phyloP scores from a whole-genome alignment of 2,888 invertebrate species.

The Nomada lathburiana region DNA sequence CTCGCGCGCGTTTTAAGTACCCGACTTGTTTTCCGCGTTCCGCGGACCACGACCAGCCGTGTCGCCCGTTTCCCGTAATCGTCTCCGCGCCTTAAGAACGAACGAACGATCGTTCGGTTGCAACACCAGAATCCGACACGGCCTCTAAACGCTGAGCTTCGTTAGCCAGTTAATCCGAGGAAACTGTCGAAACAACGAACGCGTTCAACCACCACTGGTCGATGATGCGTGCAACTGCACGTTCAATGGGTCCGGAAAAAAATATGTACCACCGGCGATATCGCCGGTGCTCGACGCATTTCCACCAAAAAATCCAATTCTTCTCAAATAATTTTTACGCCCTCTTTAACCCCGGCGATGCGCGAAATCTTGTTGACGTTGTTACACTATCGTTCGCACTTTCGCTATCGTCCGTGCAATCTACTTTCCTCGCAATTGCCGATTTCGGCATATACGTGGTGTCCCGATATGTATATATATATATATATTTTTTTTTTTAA shows the following conservation, averaged over 20 bases:
- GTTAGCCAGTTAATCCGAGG: conserved; percentile 39
- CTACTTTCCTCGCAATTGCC: background rate
- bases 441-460: background rate
- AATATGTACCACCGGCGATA: conserved; percentile 33
- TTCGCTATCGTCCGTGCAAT: conserved; percentile 2
- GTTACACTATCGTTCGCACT: conserved; percentile 21
- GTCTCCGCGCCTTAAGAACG: no score
- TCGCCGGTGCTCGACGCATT: background rate
- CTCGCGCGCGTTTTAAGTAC: background rate
- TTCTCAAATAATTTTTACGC: conserved; percentile 20
- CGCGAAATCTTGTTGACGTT: conserved; percentile 21
- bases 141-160: background rate
- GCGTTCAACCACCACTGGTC: conserved; percentile 12
- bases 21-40: background rate
- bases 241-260: conserved; percentile 53
- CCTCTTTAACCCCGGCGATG: conserved; percentile 17
- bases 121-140: no score
- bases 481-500: background rate
- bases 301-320: background rate
- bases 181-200: conserved; percentile 37
- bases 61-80: background rate
- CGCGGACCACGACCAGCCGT: no score
- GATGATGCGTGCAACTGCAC: conserved; percentile 48
- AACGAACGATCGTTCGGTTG: no score
- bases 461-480: background rate